Evolutionary conservation across 1,140 invertebrate genomes (phyloP), one percentile per base, ranked within the genome.

Genomic region (Dolichoris vasculosae): DNA sequence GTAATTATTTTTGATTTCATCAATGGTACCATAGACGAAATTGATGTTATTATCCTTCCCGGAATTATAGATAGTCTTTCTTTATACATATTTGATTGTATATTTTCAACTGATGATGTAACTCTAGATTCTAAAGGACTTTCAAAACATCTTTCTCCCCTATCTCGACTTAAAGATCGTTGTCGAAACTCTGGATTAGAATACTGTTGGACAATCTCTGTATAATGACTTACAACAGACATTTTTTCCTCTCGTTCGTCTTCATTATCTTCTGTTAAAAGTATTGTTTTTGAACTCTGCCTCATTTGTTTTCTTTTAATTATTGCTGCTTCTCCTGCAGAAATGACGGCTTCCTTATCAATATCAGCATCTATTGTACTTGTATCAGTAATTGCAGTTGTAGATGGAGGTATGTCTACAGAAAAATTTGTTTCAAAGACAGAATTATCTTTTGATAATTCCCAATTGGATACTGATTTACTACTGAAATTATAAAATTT

Each of bases 191-290:
- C 83, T 0, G 80, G 76, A 48, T 67, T 87, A 46, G 85, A 82
- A 86, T 89, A 89, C 13, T 86, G 75, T 85, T 87, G 85, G 2
- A 97, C 96, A 82, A 97, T 95, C 90, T 97, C 96, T 32, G 96
- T 96, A 87, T 97, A 97, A 89, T 97, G 96, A 92, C 96, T 96
- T 30, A 96, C 95, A 0, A 96, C 94, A 1, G 96, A 92, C 89
- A 91, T 89, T 71, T 90, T 89, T 23, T 91, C 96, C 89, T 95
- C 95, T 0, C 95, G 92, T 90, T 95, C 95, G 87, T 96, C 95
- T 87, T 94, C 89, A 69, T 89, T 93, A 89, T 91, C 94, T 86
- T 96, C 95, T 81, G 93, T 87, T 17, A 89, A 93, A 88, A 91
- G 93, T 73, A 92, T 93, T 89, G 90, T 93, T 85, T 91, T 89